Conservation (phyloP, 2,888 invertebrate species). For the Sturmia bella region DNA sequence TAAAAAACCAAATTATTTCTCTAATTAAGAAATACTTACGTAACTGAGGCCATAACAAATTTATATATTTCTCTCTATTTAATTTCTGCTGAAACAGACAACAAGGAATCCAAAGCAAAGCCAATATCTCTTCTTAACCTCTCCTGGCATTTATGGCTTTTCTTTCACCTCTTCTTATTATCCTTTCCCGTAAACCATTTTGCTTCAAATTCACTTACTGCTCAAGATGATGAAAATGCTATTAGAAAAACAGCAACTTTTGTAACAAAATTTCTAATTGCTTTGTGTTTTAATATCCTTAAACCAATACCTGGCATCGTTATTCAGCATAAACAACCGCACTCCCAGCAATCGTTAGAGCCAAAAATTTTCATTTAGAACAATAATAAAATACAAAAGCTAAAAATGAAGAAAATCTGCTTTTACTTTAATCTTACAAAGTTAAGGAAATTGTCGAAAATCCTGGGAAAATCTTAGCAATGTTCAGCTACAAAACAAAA, state of each 20-base stretch:
- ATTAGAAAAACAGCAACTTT: constrained; percentile 56
- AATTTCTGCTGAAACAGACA: constrained; percentile 17
- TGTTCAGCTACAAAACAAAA: constrained; percentile 19
- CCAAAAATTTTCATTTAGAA: constrained; percentile 15
- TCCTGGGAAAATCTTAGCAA: constrained; percentile 63
- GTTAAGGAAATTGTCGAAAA: constrained; percentile 61
- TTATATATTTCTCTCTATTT: constrained; percentile 24
- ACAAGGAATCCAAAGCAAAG: neutral
- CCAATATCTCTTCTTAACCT: neutral
- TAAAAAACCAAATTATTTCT: no score
- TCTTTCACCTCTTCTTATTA: no score
- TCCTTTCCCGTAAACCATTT: neutral
- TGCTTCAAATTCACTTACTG: neutral
- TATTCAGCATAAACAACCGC: constrained; percentile 17
- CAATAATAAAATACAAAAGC: constrained; percentile 12
- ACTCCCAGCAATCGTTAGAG: constrained; percentile 19
- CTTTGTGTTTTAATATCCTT: constrained; percentile 67
- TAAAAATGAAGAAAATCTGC: constrained; percentile 13
- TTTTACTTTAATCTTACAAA: constrained; percentile 27
- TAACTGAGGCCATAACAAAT: constrained; percentile 11
- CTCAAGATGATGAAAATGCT: constrained; percentile 42
- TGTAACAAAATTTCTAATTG: constrained; percentile 62
- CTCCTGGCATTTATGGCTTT: neutral
- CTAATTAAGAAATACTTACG: no score
- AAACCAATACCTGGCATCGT: constrained; percentile 61